phyloP scores from a whole-genome alignment of 1,140 invertebrate species.

The Tetragonula clypearis region DNA sequence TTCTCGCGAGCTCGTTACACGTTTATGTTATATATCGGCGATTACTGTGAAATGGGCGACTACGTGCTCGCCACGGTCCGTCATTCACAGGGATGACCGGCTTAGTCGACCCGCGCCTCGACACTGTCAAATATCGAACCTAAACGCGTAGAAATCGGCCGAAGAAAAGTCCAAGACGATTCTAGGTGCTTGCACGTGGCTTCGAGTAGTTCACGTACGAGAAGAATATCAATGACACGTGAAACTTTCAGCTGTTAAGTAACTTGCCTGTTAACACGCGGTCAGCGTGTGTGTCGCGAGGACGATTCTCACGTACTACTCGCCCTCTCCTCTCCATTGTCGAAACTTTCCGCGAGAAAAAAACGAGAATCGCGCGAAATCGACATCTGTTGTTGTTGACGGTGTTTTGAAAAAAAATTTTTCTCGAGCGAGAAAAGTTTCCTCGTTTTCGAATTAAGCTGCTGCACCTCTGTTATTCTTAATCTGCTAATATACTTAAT shows the following conservation, averaged over 20 bases:
- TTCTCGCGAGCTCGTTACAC: too few species aligned
- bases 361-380: too few species aligned
- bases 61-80: not conserved
- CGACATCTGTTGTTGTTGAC: too few species aligned
- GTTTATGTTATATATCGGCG: too few species aligned
- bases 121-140: conserved; percentile 17
- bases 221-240: conserved; percentile 73
- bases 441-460: too few species aligned
- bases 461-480: too few species aligned
- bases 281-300: not conserved
- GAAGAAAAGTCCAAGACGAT: conserved; percentile 45
- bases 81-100: not conserved
- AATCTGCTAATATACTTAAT: too few species aligned
- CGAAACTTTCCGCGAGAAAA: not conserved
- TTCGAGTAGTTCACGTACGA: conserved; percentile 15
- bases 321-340: not conserved
- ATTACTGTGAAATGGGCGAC: not conserved
- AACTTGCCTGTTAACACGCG: conserved; percentile 64
- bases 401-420: too few species aligned
- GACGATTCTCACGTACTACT: conserved; percentile 23
- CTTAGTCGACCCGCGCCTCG: not conserved
- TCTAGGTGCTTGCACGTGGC: not conserved
- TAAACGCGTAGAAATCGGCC: conserved; percentile 50
- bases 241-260: conserved; percentile 76
- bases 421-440: too few species aligned